A percentile compares a stretch with the other conserved stretches of the same genome.
Conservation (phyloP, 2,113 vertebrate genomes). For the Hiodon alosoides region DNA sequence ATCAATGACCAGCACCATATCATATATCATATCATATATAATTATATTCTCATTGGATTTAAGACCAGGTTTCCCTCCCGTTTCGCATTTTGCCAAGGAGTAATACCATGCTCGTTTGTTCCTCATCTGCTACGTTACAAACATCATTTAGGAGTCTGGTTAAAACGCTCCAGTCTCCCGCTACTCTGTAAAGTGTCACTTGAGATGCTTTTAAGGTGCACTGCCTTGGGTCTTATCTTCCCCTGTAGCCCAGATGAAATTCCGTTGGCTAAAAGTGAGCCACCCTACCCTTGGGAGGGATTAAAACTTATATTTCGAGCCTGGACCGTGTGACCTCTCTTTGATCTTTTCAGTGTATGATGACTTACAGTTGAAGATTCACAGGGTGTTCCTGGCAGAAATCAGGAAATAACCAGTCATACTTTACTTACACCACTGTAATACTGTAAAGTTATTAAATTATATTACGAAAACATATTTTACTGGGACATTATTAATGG, state of each 20-base stretch:
- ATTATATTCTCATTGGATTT: background rate
- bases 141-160: background rate
- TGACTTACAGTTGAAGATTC: background rate
- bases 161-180: background rate
- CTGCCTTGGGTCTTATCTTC: conserved; percentile 9
- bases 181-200: conserved; percentile 1
- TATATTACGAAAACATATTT: conserved; percentile 21
- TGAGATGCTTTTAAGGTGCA: conserved; percentile 13
- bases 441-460: conserved; percentile 19
- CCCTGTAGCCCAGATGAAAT: conserved; percentile 10
- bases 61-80: background rate
- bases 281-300: conserved; percentile 1
- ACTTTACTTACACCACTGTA: background rate
- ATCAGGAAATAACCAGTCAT: conserved; percentile 11
- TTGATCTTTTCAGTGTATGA: background rate
- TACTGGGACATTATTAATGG: conserved; percentile 19
- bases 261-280: conserved; percentile 11
- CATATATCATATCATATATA: background rate
- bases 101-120: background rate
- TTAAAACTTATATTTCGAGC: conserved; percentile 13
- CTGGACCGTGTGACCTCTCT: background rate
- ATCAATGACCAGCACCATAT: too few relatives aligned
- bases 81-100: background rate
- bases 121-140: background rate
- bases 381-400: background rate